A percentile compares a stretch with the other conserved stretches of the same genome.
phyloP scores from a whole-genome alignment of 2,797 vertebrate species.

The Fistularia commersonii region DNA sequence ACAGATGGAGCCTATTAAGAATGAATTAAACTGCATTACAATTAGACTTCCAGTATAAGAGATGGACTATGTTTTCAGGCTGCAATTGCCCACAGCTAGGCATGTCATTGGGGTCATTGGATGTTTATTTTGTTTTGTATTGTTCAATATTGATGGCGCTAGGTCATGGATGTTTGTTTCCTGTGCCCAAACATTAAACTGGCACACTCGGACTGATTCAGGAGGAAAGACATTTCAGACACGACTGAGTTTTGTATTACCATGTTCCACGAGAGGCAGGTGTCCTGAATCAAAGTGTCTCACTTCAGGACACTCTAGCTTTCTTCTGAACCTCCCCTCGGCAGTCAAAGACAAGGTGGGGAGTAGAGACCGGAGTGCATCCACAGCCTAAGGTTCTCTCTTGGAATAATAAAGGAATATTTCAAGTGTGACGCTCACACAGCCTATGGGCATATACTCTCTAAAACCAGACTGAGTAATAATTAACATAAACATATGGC shows the following conservation, averaged over 20 bases:
- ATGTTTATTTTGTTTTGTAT: not conserved
- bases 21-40: constrained; percentile 49
- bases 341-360: constrained; percentile 50
- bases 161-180: constrained; percentile 16
- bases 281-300: constrained; percentile 57
- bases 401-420: constrained; percentile 62
- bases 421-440: constrained; percentile 54
- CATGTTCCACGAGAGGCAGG: constrained; percentile 4
- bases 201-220: constrained; percentile 19
- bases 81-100: constrained; percentile 19
- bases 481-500: constrained; percentile 67
- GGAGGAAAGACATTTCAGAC: constrained; percentile 10
- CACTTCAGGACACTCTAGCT: constrained; percentile 57
- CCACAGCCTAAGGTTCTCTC: constrained; percentile 58
- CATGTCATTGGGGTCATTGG: constrained; percentile 30
- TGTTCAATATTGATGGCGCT: not conserved
- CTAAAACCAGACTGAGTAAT: constrained; percentile 56
- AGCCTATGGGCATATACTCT: constrained; percentile 51
- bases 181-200: constrained; percentile 25
- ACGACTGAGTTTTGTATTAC: constrained; percentile 6
- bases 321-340: constrained; percentile 63
- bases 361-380: constrained; percentile 43
- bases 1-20: constrained; percentile 50
- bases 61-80: constrained; percentile 38
- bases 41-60: constrained; percentile 38